Base-by-base conservation (phyloP, 1,140 invertebrate genomes). In the Pygmarrhopalites habei region DNA sequence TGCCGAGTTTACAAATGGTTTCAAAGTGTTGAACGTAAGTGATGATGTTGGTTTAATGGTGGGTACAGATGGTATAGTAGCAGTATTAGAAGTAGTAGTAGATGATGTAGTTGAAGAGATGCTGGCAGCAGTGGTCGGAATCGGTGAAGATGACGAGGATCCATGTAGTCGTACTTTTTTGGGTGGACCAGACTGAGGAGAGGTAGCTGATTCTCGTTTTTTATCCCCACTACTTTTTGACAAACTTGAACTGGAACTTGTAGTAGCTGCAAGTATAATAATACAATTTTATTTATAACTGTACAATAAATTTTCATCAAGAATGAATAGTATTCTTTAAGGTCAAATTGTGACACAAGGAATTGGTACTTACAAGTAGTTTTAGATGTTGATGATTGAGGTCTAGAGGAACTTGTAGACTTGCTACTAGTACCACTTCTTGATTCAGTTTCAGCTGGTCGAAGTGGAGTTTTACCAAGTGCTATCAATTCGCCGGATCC, bases 11-110 rank as follows among this genome's bases (percentile, higher is more conserved):
- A 93, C 96, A 53, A 94, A 85, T 74, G 89, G 90, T 19, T 94
- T 85, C 26, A 96, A 81, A 2, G 88, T 86, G 77, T 98, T 98
- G 1, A 89, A 92, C 78, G 98, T 98, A 32, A 96, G 78, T 30
- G 60, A 0, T 3, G 60, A 47, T 23, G 43, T 62, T 2, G 35
- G 19, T 25, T 29, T 23, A 17, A 21, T 59, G 15, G 19, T 15
- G 17, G 3, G 25, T 10, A 26, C 10, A 55, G 23, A 10, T 12
- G 51, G 25, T 17, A 26, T 15, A 21, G 55, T 12, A 39, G 55
- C 17, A 21, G 17, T 25, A 35, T 57, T 57, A 57, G 23, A 7
- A 15, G 52, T 21, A 15, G 47, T 44, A 25, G 58, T 23, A 7
- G 52, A 57, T 2, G 44, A 32, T 2, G 58, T 29, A 26, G 3